Evolutionary conservation across 2,888 invertebrate species (phyloP), one percentile per base, ranked within the genome.

Genomic region (Pseudeuparius sepicola): DNA sequence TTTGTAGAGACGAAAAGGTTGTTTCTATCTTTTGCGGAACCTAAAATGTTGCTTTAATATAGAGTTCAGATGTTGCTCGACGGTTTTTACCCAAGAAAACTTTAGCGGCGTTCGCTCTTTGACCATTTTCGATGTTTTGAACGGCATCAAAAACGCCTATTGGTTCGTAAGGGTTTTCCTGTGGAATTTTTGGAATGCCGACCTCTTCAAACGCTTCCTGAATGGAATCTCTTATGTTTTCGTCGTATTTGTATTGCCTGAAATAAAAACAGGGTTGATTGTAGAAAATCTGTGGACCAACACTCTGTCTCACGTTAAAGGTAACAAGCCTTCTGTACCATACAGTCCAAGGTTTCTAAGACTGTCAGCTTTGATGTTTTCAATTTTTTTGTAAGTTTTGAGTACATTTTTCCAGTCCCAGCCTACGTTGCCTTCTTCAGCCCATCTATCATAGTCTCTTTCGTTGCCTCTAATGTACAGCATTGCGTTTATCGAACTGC

Each of bases 361-460:
- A 47, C 51, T 50, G 14, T 41, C 35, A 4, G 17, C 32, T 24
- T 39, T 31, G 10, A 52, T 12, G 47, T 55, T 55, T 44, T 65
- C 63, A 1, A 57, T 48, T 39, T 57, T 55, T 33, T 55, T 54
- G 48, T 71, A 73, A 42, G 63, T 59, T 1, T 61, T 59, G 2
- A 67, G 47, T 0, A 71, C 60, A 4, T 60, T 54, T 2, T 65
- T 54, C 49, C 63, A 70, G 25, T 61, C 64, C 82, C 82, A 82
- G 1, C 72, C 74, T 0, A 52, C 39, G 47, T 75, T 26, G 82
- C 81, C 3, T 52, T 50, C 3, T 51, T 49, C 47, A 7, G 66
- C 64, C 81, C 82, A 82, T 1, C 59, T 50, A 47, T 81, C 71
- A 48, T 68, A 82, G 51, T 82, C 80, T 20, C 20, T 6, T 20